Evolutionary conservation across 1,140 invertebrate species (phyloP).

Genomic region (Drosophila mauritiana): DNA sequence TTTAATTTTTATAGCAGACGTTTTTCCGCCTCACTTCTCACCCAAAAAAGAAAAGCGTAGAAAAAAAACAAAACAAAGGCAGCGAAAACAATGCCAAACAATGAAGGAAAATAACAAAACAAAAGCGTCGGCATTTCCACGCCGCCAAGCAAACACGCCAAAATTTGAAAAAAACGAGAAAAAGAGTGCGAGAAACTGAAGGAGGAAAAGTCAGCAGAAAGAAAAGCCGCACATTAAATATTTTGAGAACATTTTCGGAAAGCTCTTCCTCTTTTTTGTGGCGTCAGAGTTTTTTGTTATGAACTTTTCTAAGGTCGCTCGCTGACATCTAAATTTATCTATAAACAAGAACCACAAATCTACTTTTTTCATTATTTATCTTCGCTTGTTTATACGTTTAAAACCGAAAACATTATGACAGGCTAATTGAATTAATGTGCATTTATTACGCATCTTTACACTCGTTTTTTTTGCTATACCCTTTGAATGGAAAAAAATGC

Average conservation of each 20-base stretch:
- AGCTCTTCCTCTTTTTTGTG: conserved; percentile 29
- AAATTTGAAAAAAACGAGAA: conserved; percentile 15
- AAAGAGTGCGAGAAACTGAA: conserved; percentile 9
- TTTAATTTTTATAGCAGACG: conserved; percentile 77
- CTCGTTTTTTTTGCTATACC: background rate
- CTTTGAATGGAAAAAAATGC: conserved; percentile 14
- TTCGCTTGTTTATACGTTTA: conserved; percentile 48
- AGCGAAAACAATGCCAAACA: conserved; percentile 55
- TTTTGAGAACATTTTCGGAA: conserved; percentile 57
- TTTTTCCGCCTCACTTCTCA: conserved; percentile 32
- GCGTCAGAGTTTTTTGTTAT: conserved; percentile 23
- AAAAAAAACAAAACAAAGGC: conserved; percentile 28
- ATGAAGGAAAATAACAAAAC: conserved; percentile 47
- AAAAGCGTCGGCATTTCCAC: conserved; percentile 66
- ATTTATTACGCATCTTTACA: conserved; percentile 40
- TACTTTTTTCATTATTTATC: conserved; percentile 30
- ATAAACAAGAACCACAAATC: conserved; percentile 56
- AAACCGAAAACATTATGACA: conserved; percentile 36
- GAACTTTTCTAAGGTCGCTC: conserved; percentile 51
- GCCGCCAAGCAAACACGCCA: conserved; percentile 52
- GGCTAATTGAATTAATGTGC: conserved; percentile 61
- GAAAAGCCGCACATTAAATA: conserved; percentile 41
- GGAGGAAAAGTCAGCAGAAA: conserved; percentile 16
- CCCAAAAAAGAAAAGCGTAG: conserved; percentile 27
- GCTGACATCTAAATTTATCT: conserved; percentile 73